Conservation (phyloP, 2,888 invertebrate species). For the Adineta ricciae region DNA sequence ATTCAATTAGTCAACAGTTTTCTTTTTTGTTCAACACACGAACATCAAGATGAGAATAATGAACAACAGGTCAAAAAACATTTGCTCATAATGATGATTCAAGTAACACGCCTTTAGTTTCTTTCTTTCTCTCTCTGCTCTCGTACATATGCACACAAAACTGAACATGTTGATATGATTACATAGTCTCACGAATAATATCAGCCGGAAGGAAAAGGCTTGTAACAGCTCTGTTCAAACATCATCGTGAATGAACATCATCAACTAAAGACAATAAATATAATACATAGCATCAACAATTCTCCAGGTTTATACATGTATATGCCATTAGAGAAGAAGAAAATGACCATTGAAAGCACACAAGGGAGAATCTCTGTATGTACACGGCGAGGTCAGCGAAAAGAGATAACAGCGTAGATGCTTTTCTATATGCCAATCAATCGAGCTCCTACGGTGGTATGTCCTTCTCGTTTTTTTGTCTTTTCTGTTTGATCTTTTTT, state of each 20-base stretch:
- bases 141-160: background rate
- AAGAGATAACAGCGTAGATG: background rate
- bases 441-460: background rate
- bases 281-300: background rate
- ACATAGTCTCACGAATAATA: background rate
- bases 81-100: background rate
- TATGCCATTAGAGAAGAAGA: background rate
- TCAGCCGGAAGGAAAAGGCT: background rate
- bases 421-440: background rate
- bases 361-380: no score
- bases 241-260: background rate
- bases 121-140: background rate
- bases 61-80: background rate
- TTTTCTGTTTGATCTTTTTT: background rate
- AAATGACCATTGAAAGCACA: background rate
- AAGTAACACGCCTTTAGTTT: background rate
- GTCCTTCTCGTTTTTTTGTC: background rate
- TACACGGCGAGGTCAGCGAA: background rate
- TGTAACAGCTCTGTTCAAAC: conserved; percentile 7
- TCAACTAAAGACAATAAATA: background rate
- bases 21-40: background rate
- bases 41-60: background rate
- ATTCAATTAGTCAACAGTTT: background rate
- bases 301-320: background rate
- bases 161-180: background rate